Conservation (phyloP, 1,140 invertebrate genomes). For the Brachionus koreanus region DNA sequence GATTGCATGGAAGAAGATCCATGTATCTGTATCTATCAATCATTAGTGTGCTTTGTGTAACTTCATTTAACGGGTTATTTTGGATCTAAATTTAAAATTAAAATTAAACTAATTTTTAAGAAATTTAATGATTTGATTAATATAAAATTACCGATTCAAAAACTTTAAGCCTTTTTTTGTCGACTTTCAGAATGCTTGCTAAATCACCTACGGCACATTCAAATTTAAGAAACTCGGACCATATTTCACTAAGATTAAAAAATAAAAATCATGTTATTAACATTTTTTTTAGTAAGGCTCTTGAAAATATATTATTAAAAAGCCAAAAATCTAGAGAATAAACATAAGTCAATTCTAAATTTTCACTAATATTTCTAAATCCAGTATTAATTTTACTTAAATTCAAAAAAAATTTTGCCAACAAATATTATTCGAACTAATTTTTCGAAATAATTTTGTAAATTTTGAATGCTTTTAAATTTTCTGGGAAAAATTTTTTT, state of each 20-base stretch:
- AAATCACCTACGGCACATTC: constrained; percentile 97
- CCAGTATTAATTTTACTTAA: too few species aligned
- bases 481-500: too few species aligned
- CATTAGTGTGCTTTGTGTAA: constrained; percentile 88
- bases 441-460: too few species aligned
- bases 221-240: constrained; percentile 96
- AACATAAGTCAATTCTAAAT: too few species aligned
- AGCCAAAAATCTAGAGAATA: too few species aligned
- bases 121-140: not conserved
- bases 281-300: too few species aligned
- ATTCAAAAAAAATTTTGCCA: too few species aligned
- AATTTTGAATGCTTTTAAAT: too few species aligned
- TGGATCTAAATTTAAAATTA: constrained; percentile 33
- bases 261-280: too few species aligned
- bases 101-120: not conserved
- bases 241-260: constrained; percentile 72
- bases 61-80: constrained; percentile 62
- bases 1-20: constrained; percentile 83
- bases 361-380: too few species aligned
- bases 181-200: constrained; percentile 93
- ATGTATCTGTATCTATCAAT: constrained; percentile 93
- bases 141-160: not conserved
- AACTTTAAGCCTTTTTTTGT: constrained; percentile 72
- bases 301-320: too few species aligned
- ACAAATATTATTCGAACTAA: too few species aligned